Evolutionary conservation across 2,113 vertebrate genomes (phyloP).

Genomic region (Corythornis vintsioides): DNA sequence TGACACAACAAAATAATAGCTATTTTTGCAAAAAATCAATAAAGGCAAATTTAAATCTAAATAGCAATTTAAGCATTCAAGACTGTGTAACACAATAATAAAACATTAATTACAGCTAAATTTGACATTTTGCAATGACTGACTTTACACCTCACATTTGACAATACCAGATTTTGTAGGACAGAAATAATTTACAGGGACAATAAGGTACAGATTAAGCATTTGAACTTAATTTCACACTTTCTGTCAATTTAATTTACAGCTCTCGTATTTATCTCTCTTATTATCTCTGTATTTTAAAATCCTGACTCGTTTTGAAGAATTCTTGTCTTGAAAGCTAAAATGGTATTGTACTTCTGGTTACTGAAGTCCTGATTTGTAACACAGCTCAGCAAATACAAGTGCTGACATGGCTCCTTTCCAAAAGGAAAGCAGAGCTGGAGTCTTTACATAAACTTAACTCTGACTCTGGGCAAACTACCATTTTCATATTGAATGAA

Average conservation of each 20-base stretch:
- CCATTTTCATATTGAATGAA: background rate
- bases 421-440: background rate
- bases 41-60: constrained; percentile 10
- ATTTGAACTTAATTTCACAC: background rate
- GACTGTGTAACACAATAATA: background rate
- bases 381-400: background rate
- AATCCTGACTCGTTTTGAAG: background rate
- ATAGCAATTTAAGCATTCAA: background rate
- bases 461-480: background rate
- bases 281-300: background rate
- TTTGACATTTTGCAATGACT: background rate
- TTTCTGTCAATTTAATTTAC: constrained; percentile 15
- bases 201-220: background rate
- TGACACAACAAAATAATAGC: background rate
- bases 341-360: background rate
- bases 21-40: background rate
- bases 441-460: background rate
- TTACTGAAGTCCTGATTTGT: constrained; percentile 21
- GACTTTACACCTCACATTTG: background rate
- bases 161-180: background rate
- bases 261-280: background rate
- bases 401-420: background rate
- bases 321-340: background rate
- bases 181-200: background rate
- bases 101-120: constrained; percentile 8